phyloP scores from a whole-genome alignment of 2,113 vertebrate genomes.

The Ptyas mucosa region DNA sequence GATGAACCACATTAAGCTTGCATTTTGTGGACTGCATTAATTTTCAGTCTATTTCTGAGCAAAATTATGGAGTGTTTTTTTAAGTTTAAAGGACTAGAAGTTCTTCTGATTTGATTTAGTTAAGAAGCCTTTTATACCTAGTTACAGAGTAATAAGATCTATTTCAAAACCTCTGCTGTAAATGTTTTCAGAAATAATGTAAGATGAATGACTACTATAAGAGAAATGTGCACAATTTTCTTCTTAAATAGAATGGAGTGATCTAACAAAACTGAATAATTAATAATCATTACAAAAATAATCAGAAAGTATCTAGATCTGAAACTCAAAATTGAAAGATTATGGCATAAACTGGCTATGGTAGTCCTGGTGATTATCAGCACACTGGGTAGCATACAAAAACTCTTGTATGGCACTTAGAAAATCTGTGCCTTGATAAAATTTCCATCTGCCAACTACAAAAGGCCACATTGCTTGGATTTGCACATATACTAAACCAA shows the following conservation, averaged over 20 bases:
- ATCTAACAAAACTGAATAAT: not conserved
- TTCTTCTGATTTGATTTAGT: not conserved
- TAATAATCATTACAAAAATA: not conserved
- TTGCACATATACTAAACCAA: no score
- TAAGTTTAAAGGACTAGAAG: not conserved
- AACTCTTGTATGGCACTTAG: not conserved
- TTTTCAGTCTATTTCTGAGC: not conserved
- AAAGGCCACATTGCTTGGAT: not conserved
- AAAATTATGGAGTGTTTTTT: not conserved
- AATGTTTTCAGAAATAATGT: not conserved
- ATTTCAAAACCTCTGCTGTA: not conserved
- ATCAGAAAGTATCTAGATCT: not conserved
- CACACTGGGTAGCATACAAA: not conserved
- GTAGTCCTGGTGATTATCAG: not conserved
- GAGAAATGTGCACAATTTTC: not conserved
- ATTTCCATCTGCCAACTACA: not conserved
- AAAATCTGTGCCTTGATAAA: not conserved
- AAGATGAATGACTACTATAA: not conserved
- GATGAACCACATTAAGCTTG: not conserved
- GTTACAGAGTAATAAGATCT: not conserved
- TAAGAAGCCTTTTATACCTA: not conserved
- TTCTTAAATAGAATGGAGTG: not conserved
- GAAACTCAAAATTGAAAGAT: not conserved
- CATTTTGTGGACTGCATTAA: not conserved
- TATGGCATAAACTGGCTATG: not conserved